These are phyloP conservation scores for Onychomys arenicola DNA, from an alignment of 2,797 vertebrate species.

Conservation along the genomic window DNA sequence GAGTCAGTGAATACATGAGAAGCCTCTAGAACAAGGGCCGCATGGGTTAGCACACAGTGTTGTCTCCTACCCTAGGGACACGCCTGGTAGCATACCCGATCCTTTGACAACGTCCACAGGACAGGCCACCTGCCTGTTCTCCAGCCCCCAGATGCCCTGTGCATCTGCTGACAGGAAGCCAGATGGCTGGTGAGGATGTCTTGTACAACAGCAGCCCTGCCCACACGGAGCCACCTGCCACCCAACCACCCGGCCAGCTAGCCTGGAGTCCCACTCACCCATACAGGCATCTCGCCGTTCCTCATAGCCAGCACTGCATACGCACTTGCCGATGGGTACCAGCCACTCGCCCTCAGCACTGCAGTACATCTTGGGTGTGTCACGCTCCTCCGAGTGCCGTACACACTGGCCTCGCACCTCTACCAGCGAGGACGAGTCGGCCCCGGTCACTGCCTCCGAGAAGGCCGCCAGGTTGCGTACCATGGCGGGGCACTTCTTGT, in stretches of 20 bases:
- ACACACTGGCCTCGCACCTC: conserved; percentile 97
- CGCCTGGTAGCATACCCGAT: accelerated
- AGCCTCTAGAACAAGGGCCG: background rate
- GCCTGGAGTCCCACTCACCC: conserved; percentile 88
- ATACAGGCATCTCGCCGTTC: conserved; percentile 94
- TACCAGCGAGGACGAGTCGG: conserved; percentile 96
- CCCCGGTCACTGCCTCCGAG: conserved; percentile 96
- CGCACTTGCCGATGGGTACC: conserved; percentile 97
- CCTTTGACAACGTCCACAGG: background rate
- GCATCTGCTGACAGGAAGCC: background rate
- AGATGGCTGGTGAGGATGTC: accelerated
- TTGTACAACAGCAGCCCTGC: background rate
- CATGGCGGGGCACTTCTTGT: conserved; percentile 95
- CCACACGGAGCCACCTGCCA: background rate
- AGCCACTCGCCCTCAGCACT: conserved; percentile 98
- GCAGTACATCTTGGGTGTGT: conserved; percentile 99
- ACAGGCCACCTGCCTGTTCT: background rate
- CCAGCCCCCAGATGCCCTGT: background rate
- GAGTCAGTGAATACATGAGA: background rate
- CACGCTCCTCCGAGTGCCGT: conserved; percentile 95
- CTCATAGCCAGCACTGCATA: conserved; percentile 96
- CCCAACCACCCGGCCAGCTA: background rate
- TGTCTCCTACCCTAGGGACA: accelerated
- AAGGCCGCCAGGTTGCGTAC: conserved; percentile 96
- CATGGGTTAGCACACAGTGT: accelerated